Evolutionary conservation across 2,797 vertebrate genomes (phyloP), one percentile per base, ranked within the genome.

Genomic region (Esox masquinongy): DNA sequence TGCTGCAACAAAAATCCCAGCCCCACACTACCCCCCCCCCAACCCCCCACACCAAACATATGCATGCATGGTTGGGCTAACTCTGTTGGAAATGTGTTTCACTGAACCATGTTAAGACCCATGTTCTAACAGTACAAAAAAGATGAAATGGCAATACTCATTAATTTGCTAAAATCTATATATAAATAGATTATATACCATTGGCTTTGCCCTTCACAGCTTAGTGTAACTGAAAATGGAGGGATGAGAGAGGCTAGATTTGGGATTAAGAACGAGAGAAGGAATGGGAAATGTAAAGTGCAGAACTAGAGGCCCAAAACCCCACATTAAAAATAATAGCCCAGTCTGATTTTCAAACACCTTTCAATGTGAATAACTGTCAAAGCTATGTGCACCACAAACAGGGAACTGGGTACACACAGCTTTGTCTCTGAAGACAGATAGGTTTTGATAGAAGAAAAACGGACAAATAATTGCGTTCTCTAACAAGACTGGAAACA

Each of bases 1-100:
- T 80, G 93, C 94, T 95, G 93, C 90, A 95, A 95, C 91, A 93
- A 91, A 93, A 90, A 92, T 80, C 87, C 84, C 79, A 72, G 69
- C 74, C 67, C 78, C 80, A 80, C 82, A 68, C 81, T 8, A 12
- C 4, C 24, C 47, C 24, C 16, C 11, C 8, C 22, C 24, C 43
- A 11, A 39, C 36, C 36, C 36, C 36, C 43, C 43, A 17, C 9
- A 26, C 68, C 36, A 50, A 12, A 51, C 43, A 70, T 17, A 7
- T 1, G 8, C 47, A 50, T 16, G 29, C 43, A 26, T 70, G 24
- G 39, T 43, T 43, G 39, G 22, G 22, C n/a, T 49, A 47, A 70
- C 68, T 49, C 7, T 64, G 15, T 22, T 22, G 6, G 15, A 43
- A 16, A 68, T 39, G 17, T 24, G 56, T 59, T 59, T 22, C 8